A percentile compares a stretch with the other conserved stretches of the same genome.
These are phyloP conservation scores for Nesogale talazaci DNA, from an alignment of 2,113 vertebrate species.

Conservation along the genomic window DNA sequence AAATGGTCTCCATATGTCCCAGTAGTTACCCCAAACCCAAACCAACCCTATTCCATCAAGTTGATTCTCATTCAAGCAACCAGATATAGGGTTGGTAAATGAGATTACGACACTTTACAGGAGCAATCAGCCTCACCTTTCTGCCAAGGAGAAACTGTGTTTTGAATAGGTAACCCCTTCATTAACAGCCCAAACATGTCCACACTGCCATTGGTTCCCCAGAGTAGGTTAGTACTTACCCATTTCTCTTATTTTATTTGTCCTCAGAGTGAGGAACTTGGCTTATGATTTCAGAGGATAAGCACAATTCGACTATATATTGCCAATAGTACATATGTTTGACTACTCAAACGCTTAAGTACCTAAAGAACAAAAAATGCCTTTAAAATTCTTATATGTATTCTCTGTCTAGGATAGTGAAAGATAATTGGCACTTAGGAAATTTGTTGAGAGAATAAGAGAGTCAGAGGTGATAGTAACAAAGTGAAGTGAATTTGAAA, in stretches of 20 bases:
- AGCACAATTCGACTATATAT: neutral
- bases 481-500: neutral
- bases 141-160: too few species aligned
- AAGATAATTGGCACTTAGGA: neutral
- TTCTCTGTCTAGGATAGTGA: neutral
- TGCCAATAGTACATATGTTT: neutral
- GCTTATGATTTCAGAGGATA: slow-evolving; percentile 20
- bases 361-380: neutral
- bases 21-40: too few species aligned
- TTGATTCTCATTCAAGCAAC: too few species aligned
- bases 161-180: too few species aligned
- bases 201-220: too few species aligned
- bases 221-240: neutral
- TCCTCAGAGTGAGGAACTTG: neutral
- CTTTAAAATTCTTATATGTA: neutral
- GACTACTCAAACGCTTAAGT: neutral
- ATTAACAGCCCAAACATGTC: too few species aligned
- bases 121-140: too few species aligned
- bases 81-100: too few species aligned
- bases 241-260: neutral
- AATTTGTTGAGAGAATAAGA: neutral
- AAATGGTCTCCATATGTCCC: neutral
- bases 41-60: too few species aligned
- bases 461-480: neutral
- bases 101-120: too few species aligned